Base-by-base conservation (phyloP, 2,797 vertebrate species). In the Pipistrellus pygmaeus region DNA sequence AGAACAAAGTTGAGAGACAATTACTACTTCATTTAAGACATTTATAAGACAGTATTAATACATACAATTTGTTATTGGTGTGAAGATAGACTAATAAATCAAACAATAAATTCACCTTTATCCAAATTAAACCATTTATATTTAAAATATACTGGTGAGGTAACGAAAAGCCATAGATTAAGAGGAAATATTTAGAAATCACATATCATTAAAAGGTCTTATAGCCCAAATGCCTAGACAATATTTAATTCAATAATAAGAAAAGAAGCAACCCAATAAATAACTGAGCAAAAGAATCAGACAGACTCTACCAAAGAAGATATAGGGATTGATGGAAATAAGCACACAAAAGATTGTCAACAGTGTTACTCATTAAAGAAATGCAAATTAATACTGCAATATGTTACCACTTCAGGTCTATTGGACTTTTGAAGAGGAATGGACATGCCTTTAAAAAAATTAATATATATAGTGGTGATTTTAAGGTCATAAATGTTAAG, bases 141-240 rank as follows among this genome's bases (percentile, higher is more conserved):
- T 72, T 60, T 81, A 85, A 85, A 88, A 76, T 15, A 35, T 2
- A 71, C 0, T 53, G 30, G 15, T 71, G 35, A 87, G 41, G 53
- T 78, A 35, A n/a, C 27, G 46, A 86, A 84, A 71, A 90, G 14
- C 5, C 5, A 71, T 6, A 32, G 4, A 76, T 14, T 27, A 6
- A 17, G 13, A 83, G 11, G 84, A 91, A 91, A 89, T 94, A 78
- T 71, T 38, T 85, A 4, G 10, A 88, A 60, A 71, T 76, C 17
- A 46, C 69, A 20, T 15, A 76, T 78, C 6, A 60, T 71, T 51
- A 21, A 73, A 55, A 27, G 32, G 6, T 57, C 6, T 48, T 35
- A 57, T 15, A 77, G n/a, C 5, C 0, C 75, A 53, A 92, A 86
- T 20, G 32, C 66, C 13, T 10, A 60, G 12, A 25, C 15, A 81